Evolutionary conservation across 53 echinoderm and acorn worm genomes (phyloP), one percentile per base, ranked within the genome.

Genomic region (Crossaster papposus): DNA sequence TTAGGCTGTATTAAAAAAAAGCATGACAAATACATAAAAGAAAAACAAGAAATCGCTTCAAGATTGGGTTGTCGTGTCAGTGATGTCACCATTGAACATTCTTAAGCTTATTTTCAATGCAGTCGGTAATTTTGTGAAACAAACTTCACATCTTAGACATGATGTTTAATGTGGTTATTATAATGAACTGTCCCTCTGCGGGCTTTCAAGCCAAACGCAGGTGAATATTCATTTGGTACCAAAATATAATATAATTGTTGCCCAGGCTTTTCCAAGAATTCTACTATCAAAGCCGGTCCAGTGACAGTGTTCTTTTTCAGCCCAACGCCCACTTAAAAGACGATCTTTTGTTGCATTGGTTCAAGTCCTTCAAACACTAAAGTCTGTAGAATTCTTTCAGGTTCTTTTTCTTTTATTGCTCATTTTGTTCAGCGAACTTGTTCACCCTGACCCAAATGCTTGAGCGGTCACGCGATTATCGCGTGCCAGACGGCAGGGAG

Each of bases 391-490:
- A 68, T 68, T 10, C 4, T 68, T 11, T 1, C 5, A 68, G n/a
- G n/a, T n/a, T n/a, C 28, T n/a, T 12, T 68, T 68, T 28, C 5
- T n/a, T n/a, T 68, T 1, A 44, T 9, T 44, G 44, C 44, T 44
- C 44, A 7, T 44, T 44, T 44, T 44, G 9, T 44, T n/a, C 44
- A 44, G 22, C 22, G 15, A 20, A 58, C 58, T 58, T 44, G 5
- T 44, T 58, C 58, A 58, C 58, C 22, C 24, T 68, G 24, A 12
- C 68, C 68, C 28, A 24, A 68, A 68, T 28, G 68, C 68, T 28
- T 68, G 68, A 68, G 68, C 68, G 28, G 29, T 68, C 68, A 68
- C 68, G 68, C 68, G 68, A 68, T 68, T 68, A 23, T 68, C 11
- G 28, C 68, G 62, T 62, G 62, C 62, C 17, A 3, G 3, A 24